These are phyloP conservation scores for Drosophila phalerata DNA, from an alignment of 2,888 invertebrate genomes.

Conservation along the genomic window DNA sequence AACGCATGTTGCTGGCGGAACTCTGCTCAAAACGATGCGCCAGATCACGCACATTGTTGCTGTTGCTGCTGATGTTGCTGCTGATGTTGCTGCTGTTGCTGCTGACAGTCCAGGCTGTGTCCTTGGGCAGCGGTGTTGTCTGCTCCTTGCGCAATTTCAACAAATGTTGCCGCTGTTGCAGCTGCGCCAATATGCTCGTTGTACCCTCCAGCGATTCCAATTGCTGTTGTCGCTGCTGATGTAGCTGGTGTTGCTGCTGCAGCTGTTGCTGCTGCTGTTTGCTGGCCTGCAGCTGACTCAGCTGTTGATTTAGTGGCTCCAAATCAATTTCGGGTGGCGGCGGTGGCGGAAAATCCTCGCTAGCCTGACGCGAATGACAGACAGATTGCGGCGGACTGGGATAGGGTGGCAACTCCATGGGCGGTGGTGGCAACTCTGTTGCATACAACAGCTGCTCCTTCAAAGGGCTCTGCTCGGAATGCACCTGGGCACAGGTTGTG, in stretches of 20 bases:
- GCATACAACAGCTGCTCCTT: slow-evolving; percentile 57
- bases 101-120: background rate
- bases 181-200: slow-evolving; percentile 59
- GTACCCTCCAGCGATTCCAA: background rate
- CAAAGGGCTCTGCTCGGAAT: slow-evolving; percentile 91
- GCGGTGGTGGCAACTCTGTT: slow-evolving; percentile 39
- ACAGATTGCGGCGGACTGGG: slow-evolving; percentile 92
- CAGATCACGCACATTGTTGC: slow-evolving; percentile 89
- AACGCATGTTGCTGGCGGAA: slow-evolving; percentile 73
- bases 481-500: slow-evolving; percentile 92
- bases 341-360: slow-evolving; percentile 95
- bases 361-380: slow-evolving; percentile 93
- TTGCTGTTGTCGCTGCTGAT: slow-evolving; percentile 86
- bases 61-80: background rate
- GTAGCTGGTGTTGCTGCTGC: slow-evolving; percentile 85
- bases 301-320: slow-evolving; percentile 88
- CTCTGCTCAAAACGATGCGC: slow-evolving; percentile 92
- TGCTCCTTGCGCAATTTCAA: slow-evolving; percentile 85
- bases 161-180: slow-evolving; percentile 87
- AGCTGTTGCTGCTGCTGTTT: slow-evolving; percentile 84
- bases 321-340: slow-evolving; percentile 90
- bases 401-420: slow-evolving; percentile 91
- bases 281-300: slow-evolving; percentile 86
- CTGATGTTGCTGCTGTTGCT: background rate
- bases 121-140: slow-evolving; percentile 60